Evolutionary conservation across 2,888 invertebrate genomes (phyloP).

Genomic region (Agrotis ipsilon): DNA sequence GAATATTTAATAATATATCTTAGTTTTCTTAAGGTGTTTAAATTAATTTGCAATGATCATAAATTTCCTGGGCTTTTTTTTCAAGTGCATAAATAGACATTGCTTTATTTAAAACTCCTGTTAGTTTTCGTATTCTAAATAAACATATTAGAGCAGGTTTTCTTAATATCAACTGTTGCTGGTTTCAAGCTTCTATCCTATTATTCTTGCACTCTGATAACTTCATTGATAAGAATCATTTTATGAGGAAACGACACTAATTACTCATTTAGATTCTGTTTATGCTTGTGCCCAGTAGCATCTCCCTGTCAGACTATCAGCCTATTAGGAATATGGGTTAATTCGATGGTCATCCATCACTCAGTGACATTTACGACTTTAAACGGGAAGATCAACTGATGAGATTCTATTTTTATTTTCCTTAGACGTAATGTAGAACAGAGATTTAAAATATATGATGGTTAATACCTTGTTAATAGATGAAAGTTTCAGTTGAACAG

Average conservation of each 20-base stretch:
- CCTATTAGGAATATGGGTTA: constrained; percentile 46
- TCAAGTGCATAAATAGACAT: too few species aligned
- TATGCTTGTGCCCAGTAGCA: constrained; percentile 17
- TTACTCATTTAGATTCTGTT: not conserved
- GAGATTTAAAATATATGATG: constrained; percentile 11
- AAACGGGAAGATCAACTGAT: constrained; percentile 36
- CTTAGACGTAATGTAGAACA: constrained; percentile 8
- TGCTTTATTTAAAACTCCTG: too few species aligned
- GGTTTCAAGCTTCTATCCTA: not conserved
- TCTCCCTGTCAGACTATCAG: constrained; percentile 11
- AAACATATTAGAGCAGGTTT: not conserved
- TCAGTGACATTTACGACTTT: constrained; percentile 47
- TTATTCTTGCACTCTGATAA: constrained; percentile 31
- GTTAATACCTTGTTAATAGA: constrained; percentile 11
- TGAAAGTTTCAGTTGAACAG: constrained; percentile 6
- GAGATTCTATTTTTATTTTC: constrained; percentile 33
- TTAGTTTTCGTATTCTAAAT: too few species aligned
- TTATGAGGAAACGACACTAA: not conserved
- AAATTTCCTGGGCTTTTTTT: too few species aligned
- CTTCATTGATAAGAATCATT: constrained; percentile 27
- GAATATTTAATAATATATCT: too few species aligned
- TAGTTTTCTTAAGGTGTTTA: too few species aligned
- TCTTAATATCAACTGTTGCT: constrained; percentile 5
- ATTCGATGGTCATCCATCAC: constrained; percentile 47
- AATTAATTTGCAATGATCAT: too few species aligned